A percentile compares a stretch with the other conserved stretches of the same genome.
Conservation (phyloP, 2,797 vertebrate genomes). For the Kryptopterus vitreolus region DNA sequence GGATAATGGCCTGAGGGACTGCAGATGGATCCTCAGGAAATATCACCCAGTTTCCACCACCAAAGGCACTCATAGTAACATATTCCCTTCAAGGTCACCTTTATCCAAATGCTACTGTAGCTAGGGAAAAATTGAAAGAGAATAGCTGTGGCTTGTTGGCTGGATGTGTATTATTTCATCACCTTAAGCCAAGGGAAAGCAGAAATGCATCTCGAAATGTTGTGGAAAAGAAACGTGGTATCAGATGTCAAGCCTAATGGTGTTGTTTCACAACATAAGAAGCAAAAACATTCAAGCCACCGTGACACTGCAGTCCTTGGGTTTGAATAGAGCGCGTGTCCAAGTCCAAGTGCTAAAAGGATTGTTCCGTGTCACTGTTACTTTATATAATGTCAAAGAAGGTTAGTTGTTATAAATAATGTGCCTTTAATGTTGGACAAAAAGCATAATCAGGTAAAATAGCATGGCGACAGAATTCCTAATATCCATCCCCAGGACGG, state of each 20-base stretch:
- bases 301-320: neutral
- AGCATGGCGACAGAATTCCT: neutral
- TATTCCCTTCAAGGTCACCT: neutral
- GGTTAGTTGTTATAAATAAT: neutral
- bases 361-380: neutral
- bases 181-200: neutral
- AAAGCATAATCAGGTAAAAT: neutral
- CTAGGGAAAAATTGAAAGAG: neutral
- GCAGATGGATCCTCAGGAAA: neutral
- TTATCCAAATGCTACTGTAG: neutral
- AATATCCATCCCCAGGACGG: neutral
- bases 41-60: neutral
- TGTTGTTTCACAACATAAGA: constrained; percentile 1
- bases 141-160: neutral
- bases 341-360: neutral
- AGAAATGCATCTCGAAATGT: neutral
- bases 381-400: neutral
- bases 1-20: neutral
- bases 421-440: neutral
- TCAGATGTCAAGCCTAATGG: neutral
- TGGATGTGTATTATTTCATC: neutral
- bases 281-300: neutral
- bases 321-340: neutral
- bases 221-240: neutral
- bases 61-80: neutral